Evolutionary conservation across 2,113 vertebrate genomes (phyloP), one percentile per base, ranked within the genome.

Genomic region (Ciconia stormi): DNA sequence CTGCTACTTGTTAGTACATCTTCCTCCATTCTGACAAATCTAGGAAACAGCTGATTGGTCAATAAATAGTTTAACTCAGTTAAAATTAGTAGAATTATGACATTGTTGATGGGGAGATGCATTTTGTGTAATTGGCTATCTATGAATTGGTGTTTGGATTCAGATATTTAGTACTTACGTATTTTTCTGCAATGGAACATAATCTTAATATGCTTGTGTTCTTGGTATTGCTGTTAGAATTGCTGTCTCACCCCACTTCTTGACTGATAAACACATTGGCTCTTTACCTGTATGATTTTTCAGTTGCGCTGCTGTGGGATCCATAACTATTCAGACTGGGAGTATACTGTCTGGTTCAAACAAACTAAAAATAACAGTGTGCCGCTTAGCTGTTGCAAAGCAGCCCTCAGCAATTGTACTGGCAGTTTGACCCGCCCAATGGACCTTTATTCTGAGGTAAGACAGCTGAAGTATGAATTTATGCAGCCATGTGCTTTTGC

Each of bases 251-350:
- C 47, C 34, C 14, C 55, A 19, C 34, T 72, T 55, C 10, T 38
- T 72, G 58, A 40, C 36, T 58, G 78, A 38, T 46, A 70, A 42
- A 40, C 25, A 13, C 3, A 3, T 10, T 80, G 46, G 3, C 26
- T 91, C 50, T 90, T 59, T 89, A 65, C 3, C 25, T 82, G 38
- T 87, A 5, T 93, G 50, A 32, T 73, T 81, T 91, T 94, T 36
- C 47, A 99, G 99, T 98, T 99, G 90, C 99, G 98, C 90, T 99
- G 99, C 96, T 99, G 99, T 58, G 99, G 99, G 67, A 99, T 99
- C 94, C 98, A 98, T 96, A 99, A 99, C 98, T 99, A 99, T 95
- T 99, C 99, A 90, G 99, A 99, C 97, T 99, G 99, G 99, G 99
- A 98, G 97, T 98, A 98, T 44, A 99, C 99, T 7, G 96, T 97